phyloP scores from a whole-genome alignment of 1,140 invertebrate species.

The Forficula auricularia region DNA sequence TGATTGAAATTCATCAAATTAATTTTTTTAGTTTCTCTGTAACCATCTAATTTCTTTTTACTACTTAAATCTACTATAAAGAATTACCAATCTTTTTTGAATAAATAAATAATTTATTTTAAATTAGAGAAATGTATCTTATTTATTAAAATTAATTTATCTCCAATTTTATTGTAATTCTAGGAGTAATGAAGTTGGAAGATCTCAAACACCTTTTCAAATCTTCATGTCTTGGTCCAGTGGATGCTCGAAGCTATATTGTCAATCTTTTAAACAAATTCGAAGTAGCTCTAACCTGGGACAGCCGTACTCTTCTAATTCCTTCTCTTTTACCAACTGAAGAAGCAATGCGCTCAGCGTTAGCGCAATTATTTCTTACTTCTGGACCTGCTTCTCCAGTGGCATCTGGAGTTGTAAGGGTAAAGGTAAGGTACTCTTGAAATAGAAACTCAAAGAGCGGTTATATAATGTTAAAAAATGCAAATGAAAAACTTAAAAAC shows the following conservation, averaged over 20 bases:
- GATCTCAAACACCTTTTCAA: conserved; percentile 90
- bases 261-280: conserved; percentile 88
- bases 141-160: no score
- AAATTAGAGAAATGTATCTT: no score
- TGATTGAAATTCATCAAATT: no score
- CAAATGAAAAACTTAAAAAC: no score
- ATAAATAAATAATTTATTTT: no score
- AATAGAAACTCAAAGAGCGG: no score
- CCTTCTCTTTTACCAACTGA: conserved; percentile 80
- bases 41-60: no score
- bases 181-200: conserved; percentile 80
- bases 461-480: no score
- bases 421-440: conserved; percentile 15
- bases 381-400: conserved; percentile 12
- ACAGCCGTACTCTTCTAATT: conserved; percentile 74
- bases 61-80: no score
- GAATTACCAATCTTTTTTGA: no score
- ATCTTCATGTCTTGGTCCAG: conserved; percentile 36
- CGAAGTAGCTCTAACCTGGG: conserved; percentile 94
- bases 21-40: no score
- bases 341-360: conserved; percentile 32
- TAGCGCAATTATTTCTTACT: neutral
- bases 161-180: conserved; percentile 8
- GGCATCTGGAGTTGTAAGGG: conserved; percentile 14
- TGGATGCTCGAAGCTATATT: conserved; percentile 60